phyloP scores from a whole-genome alignment of 2,113 vertebrate species.

The Gavia stellata region DNA sequence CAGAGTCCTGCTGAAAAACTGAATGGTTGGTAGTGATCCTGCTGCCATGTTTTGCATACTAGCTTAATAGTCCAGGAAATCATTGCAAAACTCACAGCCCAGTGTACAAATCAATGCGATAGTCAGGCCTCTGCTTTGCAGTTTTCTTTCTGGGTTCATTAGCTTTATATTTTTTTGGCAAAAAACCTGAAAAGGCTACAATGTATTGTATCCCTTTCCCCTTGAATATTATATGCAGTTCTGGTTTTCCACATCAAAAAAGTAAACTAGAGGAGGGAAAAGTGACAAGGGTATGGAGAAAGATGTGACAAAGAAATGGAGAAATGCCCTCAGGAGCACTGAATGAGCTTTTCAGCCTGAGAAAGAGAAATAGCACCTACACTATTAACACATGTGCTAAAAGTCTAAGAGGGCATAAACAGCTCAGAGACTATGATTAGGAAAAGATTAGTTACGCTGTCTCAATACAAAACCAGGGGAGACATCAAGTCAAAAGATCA shows the following conservation, averaged over 20 bases:
- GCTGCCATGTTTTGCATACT: background rate
- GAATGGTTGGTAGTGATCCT: background rate
- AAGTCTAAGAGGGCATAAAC: background rate
- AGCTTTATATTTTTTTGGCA: background rate
- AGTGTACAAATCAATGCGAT: background rate
- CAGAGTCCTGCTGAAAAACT: background rate
- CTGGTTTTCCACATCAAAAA: background rate
- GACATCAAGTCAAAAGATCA: background rate
- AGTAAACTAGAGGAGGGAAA: background rate
- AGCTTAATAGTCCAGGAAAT: background rate
- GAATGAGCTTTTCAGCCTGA: background rate
- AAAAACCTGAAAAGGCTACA: background rate
- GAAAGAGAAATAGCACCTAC: background rate
- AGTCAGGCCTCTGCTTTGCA: background rate
- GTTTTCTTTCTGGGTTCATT: background rate
- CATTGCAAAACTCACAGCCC: background rate
- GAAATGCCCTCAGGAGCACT: background rate
- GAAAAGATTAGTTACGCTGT: background rate
- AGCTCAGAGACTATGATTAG: background rate
- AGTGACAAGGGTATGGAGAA: background rate
- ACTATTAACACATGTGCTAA: background rate
- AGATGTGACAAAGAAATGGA: background rate
- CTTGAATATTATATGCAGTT: background rate
- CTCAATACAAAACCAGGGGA: background rate
- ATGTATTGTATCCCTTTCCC: background rate